phyloP scores from a whole-genome alignment of 1,140 invertebrate species.

The Drosophila erecta region DNA sequence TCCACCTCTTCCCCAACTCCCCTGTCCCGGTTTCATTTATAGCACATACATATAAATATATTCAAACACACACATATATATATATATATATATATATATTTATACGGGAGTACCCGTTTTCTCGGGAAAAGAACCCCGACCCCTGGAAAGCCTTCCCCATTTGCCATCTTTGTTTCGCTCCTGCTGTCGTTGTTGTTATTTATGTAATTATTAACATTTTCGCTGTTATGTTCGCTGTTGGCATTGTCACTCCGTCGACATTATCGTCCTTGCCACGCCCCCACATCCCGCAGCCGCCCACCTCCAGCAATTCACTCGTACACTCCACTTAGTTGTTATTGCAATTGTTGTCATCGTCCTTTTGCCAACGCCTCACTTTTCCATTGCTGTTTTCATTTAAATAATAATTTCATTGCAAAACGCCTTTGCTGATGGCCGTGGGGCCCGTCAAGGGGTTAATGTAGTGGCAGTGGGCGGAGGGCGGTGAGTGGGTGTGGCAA shows the following conservation, averaged over 20 bases:
- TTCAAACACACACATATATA: conserved; percentile 2
- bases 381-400: conserved; percentile 79
- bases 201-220: conserved; percentile 83
- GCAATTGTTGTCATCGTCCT: conserved; percentile 55
- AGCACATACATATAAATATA: conserved; percentile 13
- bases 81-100: conserved; percentile 2
- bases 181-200: conserved; percentile 72
- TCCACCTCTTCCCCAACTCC: conserved; percentile 27
- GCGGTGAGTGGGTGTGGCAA: neutral
- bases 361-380: conserved; percentile 41
- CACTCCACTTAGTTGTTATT: conserved; percentile 50
- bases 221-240: conserved; percentile 51
- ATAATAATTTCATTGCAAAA: conserved; percentile 81
- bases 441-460: conserved; percentile 22
- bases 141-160: conserved; percentile 3
- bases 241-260: conserved; percentile 37
- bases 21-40: conserved; percentile 60
- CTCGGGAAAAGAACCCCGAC: neutral
- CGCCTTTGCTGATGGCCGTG: conserved; percentile 51
- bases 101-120: conserved; percentile 6
- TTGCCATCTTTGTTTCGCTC: conserved; percentile 41
- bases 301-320: neutral
- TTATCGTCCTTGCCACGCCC: conserved; percentile 39
- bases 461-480: neutral
- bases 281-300: neutral